phyloP scores from a whole-genome alignment of 2,113 vertebrate species.

The Proterorhinus semilunaris region DNA sequence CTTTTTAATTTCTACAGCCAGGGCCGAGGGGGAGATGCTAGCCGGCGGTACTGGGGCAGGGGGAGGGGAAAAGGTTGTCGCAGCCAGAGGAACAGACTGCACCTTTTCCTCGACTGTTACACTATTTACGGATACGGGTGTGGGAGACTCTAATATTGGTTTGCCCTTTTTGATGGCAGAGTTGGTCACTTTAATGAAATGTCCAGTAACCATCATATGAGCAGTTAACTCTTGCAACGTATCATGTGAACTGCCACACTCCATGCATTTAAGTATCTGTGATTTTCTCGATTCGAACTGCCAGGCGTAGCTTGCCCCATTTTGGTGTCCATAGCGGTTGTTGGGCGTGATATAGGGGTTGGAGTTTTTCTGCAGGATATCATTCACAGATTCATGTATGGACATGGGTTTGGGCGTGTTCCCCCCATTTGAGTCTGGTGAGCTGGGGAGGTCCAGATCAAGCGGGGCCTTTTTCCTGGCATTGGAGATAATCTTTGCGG shows the following conservation, averaged over 20 bases:
- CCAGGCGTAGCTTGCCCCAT: conserved; percentile 98
- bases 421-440: conserved; percentile 92
- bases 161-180: conserved; percentile 99
- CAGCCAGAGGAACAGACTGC: conserved; percentile 94
- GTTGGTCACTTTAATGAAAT: conserved; percentile 98
- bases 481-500: conserved; percentile 93
- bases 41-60: conserved; percentile 85
- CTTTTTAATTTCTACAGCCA: conserved; percentile 88
- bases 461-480: conserved; percentile 88
- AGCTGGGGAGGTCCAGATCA: conserved; percentile 93
- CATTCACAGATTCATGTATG: conserved; percentile 76
- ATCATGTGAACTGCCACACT: conserved; percentile 96
- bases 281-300: conserved; percentile 98
- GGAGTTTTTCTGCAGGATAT: conserved; percentile 87
- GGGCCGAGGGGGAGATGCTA: conserved; percentile 83
- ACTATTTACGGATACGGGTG: conserved; percentile 72
- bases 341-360: conserved; percentile 97
- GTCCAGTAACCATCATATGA: conserved; percentile 99
- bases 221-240: conserved; percentile 96
- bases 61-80: conserved; percentile 92
- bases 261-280: conserved; percentile 99
- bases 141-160: conserved; percentile 86
- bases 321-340: conserved; percentile 97
- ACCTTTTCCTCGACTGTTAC: conserved; percentile 87
- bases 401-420: conserved; percentile 85